Evolutionary conservation across 2,888 invertebrate genomes (phyloP).

Genomic region (Caenorhabditis sp.): DNA sequence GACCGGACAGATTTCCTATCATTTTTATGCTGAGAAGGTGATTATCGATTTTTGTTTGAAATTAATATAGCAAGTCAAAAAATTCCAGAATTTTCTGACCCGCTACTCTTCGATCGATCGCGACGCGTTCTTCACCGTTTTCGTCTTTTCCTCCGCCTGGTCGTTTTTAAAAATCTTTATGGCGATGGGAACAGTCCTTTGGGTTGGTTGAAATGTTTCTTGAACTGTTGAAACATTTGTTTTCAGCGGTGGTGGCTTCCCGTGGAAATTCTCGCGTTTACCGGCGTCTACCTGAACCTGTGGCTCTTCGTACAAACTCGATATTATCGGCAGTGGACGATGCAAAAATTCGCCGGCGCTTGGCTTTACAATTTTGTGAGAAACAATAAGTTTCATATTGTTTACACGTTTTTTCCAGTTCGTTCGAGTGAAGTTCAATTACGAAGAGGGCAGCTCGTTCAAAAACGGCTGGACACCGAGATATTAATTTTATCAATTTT

Average conservation of each 20-base stretch:
- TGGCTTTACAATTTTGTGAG: conserved; percentile 16
- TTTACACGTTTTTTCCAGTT: too few species aligned
- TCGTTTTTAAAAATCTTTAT: neutral
- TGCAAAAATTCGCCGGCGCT: neutral
- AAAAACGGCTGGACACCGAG: too few species aligned
- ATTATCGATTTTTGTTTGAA: neutral
- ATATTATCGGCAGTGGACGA: conserved; percentile 17
- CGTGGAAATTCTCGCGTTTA: neutral
- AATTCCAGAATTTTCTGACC: conserved; percentile 14
- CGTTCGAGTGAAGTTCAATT: neutral
- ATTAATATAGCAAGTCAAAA: neutral
- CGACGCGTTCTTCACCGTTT: conserved; percentile 18
- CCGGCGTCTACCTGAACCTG: conserved; percentile 8
- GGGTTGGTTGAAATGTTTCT: too few species aligned
- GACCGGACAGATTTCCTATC: neutral
- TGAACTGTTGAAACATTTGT: neutral
- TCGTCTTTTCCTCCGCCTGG: conserved; percentile 6
- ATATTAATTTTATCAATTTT: too few species aligned
- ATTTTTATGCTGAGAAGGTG: conserved; percentile 27
- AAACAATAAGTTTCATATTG: too few species aligned
- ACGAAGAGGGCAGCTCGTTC: neutral
- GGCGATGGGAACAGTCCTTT: too few species aligned
- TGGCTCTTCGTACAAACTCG: conserved; percentile 22
- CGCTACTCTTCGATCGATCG: conserved; percentile 20
- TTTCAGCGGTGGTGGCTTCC: conserved; percentile 11